Evolutionary conservation across 2,797 vertebrate genomes (phyloP).

Genomic region (Rhinoraja longicauda): DNA sequence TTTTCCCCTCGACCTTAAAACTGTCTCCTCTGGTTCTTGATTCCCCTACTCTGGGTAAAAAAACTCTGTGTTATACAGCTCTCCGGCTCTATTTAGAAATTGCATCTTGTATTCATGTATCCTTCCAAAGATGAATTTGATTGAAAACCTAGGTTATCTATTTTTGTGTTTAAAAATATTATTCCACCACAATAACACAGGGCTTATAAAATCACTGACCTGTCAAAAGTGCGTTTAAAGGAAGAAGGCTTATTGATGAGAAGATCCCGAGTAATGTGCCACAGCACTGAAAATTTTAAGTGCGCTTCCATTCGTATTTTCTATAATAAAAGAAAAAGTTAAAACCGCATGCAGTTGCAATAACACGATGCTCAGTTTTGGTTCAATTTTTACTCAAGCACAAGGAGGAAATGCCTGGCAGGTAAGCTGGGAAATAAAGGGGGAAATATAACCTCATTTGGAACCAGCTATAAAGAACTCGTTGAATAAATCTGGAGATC

Average conservation of each 20-base stretch:
- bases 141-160: not conserved
- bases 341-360: not conserved
- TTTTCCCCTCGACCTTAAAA: no score
- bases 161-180: not conserved
- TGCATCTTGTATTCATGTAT: not conserved
- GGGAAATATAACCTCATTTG: not conserved
- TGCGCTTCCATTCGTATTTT: constrained; percentile 89
- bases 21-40: no score
- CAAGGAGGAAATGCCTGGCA: not conserved
- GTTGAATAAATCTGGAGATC: no score
- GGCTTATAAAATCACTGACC: constrained; percentile 60
- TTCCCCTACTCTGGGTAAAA: no score
- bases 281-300: constrained; percentile 90
- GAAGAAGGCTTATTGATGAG: constrained; percentile 93
- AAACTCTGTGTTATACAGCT: no score
- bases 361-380: not conserved
- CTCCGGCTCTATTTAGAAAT: no score
- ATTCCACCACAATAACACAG: not conserved
- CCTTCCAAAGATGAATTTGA: not conserved
- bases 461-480: not conserved
- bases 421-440: not conserved
- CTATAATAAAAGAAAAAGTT: constrained; percentile 51
- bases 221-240: constrained; percentile 94
- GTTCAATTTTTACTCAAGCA: not conserved
- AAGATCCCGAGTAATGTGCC: constrained; percentile 93